Conservation (phyloP, 2,888 invertebrate genomes). For the Apotomis betuletana region DNA sequence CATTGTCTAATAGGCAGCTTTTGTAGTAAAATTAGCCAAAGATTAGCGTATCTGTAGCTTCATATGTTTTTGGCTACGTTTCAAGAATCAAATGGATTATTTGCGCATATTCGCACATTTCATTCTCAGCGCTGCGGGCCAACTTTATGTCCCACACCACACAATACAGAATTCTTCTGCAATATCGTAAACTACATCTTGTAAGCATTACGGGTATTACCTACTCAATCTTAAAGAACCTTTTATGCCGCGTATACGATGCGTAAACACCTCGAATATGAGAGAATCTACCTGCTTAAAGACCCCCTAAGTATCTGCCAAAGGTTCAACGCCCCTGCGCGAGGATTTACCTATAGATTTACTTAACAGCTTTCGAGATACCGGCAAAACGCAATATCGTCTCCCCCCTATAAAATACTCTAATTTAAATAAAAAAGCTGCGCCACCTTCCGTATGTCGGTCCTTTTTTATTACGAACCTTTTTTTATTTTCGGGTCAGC, state of each 20-base stretch:
- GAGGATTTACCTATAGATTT: conserved; percentile 69
- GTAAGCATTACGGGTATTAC: conserved; percentile 50
- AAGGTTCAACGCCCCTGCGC: conserved; percentile 65
- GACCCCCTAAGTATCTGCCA: conserved; percentile 62
- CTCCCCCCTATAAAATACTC: conserved; percentile 83
- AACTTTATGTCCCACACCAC: conserved; percentile 25
- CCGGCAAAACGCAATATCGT: conserved; percentile 82
- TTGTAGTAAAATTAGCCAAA: conserved; percentile 55
- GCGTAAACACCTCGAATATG: conserved; percentile 51
- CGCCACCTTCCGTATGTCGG: conserved; percentile 84
- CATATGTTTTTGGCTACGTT: conserved; percentile 64
- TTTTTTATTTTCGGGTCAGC: conserved; percentile 84
- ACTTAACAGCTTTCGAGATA: conserved; percentile 74
- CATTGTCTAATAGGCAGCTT: conserved; percentile 49
- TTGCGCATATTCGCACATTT: conserved; percentile 56
- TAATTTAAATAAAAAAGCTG: conserved; percentile 84
- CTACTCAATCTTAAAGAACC: conserved; percentile 47
- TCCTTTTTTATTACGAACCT: conserved; percentile 83
- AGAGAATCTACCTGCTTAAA: conserved; percentile 44
- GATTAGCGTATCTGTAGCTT: conserved; percentile 57
- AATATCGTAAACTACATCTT: conserved; percentile 26
- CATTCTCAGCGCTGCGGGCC: conserved; percentile 17
- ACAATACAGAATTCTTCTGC: conserved; percentile 11
- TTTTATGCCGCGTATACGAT: conserved; percentile 55
- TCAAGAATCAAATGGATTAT: conserved; percentile 71